These are phyloP conservation scores for Cerceris ruficornis DNA, from an alignment of 2,888 invertebrate genomes.

Conservation along the genomic window DNA sequence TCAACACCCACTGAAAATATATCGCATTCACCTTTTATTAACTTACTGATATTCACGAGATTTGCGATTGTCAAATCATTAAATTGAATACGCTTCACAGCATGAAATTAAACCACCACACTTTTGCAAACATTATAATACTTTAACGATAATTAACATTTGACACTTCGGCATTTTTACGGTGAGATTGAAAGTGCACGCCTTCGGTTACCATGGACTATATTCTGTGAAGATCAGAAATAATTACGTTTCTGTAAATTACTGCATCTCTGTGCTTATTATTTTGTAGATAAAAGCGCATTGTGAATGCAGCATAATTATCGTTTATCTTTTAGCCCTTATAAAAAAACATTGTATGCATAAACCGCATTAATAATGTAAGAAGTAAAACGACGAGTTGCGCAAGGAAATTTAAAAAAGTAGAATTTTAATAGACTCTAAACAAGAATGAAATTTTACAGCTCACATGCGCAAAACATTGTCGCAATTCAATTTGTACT, in stretches of 20 bases:
- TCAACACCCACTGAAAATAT: neutral
- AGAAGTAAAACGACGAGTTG: too few species aligned
- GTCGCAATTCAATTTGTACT: too few species aligned
- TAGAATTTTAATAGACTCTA: too few species aligned
- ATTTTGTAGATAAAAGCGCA: neutral
- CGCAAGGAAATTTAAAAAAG: too few species aligned
- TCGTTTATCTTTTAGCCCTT: too few species aligned
- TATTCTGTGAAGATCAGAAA: neutral
- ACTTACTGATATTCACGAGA: neutral
- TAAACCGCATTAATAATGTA: too few species aligned
- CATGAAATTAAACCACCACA: neutral
- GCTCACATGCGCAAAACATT: too few species aligned
- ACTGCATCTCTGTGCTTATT: neutral
- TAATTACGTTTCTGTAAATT: neutral
- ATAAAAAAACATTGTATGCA: too few species aligned
- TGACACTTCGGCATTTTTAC: constrained; percentile 27
- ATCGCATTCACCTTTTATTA: constrained; percentile 31
- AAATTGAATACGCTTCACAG: constrained; percentile 11
- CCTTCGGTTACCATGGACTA: constrained; percentile 35
- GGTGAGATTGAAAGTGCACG: constrained; percentile 22
- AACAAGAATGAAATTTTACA: too few species aligned
- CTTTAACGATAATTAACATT: constrained; percentile 6
- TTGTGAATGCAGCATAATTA: neutral
- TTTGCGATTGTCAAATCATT: neutral
- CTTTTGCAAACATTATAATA: constrained; percentile 28